A percentile compares a stretch with the other conserved stretches of the same genome.
These are phyloP conservation scores for Eulemur albifrons DNA, from an alignment of 2,797 vertebrate genomes.

Conservation along the genomic window DNA sequence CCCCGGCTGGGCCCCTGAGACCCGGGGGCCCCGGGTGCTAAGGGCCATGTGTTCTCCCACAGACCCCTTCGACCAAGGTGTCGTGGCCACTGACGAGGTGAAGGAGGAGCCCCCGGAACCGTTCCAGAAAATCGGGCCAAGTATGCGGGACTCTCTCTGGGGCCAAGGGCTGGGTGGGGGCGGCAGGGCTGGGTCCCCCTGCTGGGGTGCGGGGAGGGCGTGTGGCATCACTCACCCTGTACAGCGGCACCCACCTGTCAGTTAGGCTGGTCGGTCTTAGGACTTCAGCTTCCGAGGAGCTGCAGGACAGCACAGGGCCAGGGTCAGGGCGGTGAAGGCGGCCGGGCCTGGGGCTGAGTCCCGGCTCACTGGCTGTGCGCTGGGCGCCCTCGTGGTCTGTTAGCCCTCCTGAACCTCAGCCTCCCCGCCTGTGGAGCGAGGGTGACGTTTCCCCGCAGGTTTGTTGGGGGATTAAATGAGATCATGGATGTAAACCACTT, in stretches of 20 bases:
- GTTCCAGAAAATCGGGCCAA: conserved; percentile 99
- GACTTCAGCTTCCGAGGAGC: background rate
- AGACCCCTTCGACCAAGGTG: conserved; percentile 98
- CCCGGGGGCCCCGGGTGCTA: conserved; percentile 32
- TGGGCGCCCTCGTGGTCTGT: background rate
- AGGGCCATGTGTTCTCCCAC: conserved; percentile 80
- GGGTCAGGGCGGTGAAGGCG: background rate
- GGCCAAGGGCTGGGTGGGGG: background rate
- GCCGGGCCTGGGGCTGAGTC: background rate
- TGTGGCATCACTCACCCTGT: background rate
- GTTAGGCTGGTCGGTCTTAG: background rate
- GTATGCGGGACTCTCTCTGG: conserved; percentile 86
- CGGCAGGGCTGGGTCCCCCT: background rate
- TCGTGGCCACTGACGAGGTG: conserved; percentile 93
- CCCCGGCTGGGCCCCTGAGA: background rate
- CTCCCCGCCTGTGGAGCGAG: conserved; percentile 16
- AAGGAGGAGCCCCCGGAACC: conserved; percentile 97
- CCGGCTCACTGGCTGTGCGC: background rate
- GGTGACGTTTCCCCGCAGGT: background rate
- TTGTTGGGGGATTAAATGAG: conserved; percentile 71
- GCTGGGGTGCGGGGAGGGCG: background rate
- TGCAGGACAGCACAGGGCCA: background rate
- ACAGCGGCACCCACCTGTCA: background rate
- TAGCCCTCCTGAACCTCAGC: conserved; percentile 39
- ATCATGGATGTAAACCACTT: background rate